Conservation (phyloP, 1,140 invertebrate species). For the Brachystomella parvula region DNA sequence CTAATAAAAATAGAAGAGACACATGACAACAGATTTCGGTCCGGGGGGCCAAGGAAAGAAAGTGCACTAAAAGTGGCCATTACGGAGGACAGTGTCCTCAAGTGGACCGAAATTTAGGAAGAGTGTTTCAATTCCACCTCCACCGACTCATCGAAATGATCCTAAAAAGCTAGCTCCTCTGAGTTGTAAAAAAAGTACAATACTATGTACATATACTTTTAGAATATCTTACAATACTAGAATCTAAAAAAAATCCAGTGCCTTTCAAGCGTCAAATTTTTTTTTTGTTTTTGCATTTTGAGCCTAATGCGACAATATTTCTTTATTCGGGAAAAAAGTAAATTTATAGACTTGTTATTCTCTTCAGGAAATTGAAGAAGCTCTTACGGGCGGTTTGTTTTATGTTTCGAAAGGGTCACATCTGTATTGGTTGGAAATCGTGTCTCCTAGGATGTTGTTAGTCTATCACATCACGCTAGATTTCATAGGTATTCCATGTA, state of each 20-base stretch:
- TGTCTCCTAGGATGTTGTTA: not conserved
- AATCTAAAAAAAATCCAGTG: no score
- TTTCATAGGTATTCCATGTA: not conserved
- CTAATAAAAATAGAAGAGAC: not conserved
- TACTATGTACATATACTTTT: no score
- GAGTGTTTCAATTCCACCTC: not conserved
- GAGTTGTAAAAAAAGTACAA: no score
- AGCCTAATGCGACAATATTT: no score
- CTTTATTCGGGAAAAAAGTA: no score
- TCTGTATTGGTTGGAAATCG: not conserved
- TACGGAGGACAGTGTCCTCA: not conserved
- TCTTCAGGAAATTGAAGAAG: no score
- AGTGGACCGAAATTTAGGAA: not conserved
- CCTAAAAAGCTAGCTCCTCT: no score
- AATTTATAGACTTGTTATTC: no score
- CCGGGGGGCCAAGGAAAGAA: not conserved
- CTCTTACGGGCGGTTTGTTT: not conserved
- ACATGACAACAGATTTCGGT: not conserved
- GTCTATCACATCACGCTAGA: not conserved
- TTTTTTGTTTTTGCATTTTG: no score
- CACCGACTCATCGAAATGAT: no score
- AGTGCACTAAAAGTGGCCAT: not conserved
- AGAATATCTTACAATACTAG: no score
- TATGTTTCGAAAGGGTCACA: not conserved
- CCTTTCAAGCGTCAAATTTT: no score